A percentile compares a stretch with the other conserved stretches of the same genome.
These are phyloP conservation scores for Semicossyphus pulcher DNA, from an alignment of 2,113 vertebrate species.

Conservation along the genomic window DNA sequence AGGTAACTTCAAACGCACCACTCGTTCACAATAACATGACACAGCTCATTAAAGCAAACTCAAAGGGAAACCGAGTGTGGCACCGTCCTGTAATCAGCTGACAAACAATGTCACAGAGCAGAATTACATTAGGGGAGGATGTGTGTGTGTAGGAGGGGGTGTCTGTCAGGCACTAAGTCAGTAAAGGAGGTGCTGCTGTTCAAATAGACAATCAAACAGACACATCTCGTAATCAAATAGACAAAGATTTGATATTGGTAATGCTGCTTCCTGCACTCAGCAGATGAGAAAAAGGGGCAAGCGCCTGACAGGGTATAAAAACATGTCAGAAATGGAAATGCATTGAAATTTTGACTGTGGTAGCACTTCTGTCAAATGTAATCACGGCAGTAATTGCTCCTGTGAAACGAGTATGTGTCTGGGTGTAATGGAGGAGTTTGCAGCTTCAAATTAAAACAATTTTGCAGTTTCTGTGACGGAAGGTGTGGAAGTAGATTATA, in stretches of 20 bases:
- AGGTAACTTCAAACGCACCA: background rate
- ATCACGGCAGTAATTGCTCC: constrained; percentile 21
- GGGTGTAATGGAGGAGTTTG: background rate
- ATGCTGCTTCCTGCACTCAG: constrained; percentile 23
- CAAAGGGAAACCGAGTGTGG: constrained; percentile 5
- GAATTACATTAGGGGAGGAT: constrained; percentile 40
- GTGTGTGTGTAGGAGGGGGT: background rate
- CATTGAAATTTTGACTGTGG: constrained; percentile 21
- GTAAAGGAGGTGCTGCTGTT: constrained; percentile 62
- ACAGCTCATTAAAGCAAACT: constrained; percentile 26
- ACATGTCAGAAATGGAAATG: constrained; percentile 8
- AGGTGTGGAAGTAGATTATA: background rate
- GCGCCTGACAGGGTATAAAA: background rate
- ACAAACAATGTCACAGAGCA: constrained; percentile 21
- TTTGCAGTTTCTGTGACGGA: background rate
- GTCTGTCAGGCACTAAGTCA: constrained; percentile 59
- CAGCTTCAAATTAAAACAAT: constrained; percentile 10
- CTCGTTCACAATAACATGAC: constrained; percentile 12
- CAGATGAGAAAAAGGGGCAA: constrained; percentile 47
- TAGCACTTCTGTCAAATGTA: constrained; percentile 21
- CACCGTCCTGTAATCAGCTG: constrained; percentile 42
- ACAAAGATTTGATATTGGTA: constrained; percentile 20
- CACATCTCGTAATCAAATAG: constrained; percentile 65
- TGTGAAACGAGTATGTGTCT: background rate
- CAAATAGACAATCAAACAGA: constrained; percentile 66